Conservation (phyloP, 37 sponge, comb jelly and placozoan genomes). For the Ianthella basta region DNA sequence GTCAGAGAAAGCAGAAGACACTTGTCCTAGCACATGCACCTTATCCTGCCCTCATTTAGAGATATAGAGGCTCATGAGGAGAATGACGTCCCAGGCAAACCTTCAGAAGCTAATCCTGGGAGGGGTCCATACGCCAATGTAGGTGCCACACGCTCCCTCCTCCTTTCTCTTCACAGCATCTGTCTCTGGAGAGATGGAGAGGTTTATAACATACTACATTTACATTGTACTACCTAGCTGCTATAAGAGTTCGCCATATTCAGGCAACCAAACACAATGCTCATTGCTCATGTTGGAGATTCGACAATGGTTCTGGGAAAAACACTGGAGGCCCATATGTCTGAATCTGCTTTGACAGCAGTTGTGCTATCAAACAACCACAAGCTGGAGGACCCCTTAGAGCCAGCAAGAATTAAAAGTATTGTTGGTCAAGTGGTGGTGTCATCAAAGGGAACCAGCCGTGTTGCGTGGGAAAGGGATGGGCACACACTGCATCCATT, state of each 20-base stretch:
- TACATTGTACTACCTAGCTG: too few species aligned
- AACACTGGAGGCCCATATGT: background rate
- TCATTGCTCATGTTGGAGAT: slow-evolving; percentile 88
- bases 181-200: too few species aligned
- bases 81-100: too few species aligned
- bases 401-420: slow-evolving; percentile 57
- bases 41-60: too few species aligned
- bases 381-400: slow-evolving; percentile 84
- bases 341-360: slow-evolving; percentile 45
- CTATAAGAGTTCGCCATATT: too few species aligned
- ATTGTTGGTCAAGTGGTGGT: slow-evolving; percentile 68
- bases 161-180: too few species aligned
- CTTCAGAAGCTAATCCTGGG: too few species aligned
- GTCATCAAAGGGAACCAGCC: slow-evolving; percentile 53
- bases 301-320: slow-evolving; percentile 74
- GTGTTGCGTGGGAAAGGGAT: slow-evolving; percentile 83
- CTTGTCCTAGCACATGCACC: too few species aligned
- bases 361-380: slow-evolving; percentile 80
- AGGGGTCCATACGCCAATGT: too few species aligned
- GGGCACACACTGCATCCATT: slow-evolving; percentile 50
- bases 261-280: slow-evolving; percentile 61
- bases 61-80: too few species aligned
- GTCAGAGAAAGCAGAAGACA: background rate
- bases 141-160: too few species aligned
- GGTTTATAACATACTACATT: too few species aligned